These are phyloP conservation scores for Agrotis clavis DNA, from an alignment of 2,888 invertebrate genomes.

Conservation along the genomic window DNA sequence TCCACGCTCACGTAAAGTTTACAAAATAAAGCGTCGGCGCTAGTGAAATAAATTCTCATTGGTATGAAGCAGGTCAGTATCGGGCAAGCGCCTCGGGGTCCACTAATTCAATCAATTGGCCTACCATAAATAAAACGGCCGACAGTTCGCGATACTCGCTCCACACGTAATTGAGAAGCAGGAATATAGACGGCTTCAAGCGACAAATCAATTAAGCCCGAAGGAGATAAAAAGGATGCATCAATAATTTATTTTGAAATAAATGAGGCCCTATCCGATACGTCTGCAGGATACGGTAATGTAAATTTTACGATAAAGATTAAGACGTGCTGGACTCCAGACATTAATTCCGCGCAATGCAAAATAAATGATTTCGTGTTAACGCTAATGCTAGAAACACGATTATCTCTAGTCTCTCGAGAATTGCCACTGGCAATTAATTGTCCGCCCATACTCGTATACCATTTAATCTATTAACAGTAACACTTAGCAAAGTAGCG, in stretches of 20 bases:
- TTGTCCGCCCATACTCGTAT: slow-evolving; percentile 42
- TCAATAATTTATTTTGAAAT: slow-evolving; percentile 82
- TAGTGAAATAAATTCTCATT: slow-evolving; percentile 83
- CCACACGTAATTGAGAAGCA: slow-evolving; percentile 88
- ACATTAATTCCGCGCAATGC: slow-evolving; percentile 55
- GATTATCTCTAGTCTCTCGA: slow-evolving; percentile 45
- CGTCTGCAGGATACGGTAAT: slow-evolving; percentile 73
- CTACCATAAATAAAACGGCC: slow-evolving; percentile 87
- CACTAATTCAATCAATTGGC: slow-evolving; percentile 90
- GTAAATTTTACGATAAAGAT: slow-evolving; percentile 71
- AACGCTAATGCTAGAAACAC: slow-evolving; percentile 51
- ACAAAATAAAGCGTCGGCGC: slow-evolving; percentile 75
- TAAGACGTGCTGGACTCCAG: slow-evolving; percentile 57
- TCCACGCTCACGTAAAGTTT: slow-evolving; percentile 68
- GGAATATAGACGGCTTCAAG: slow-evolving; percentile 82
- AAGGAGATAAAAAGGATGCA: slow-evolving; percentile 87
- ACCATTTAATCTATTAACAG: slow-evolving; percentile 54
- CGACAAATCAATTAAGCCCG: slow-evolving; percentile 89
- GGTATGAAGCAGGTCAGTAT: slow-evolving; percentile 80
- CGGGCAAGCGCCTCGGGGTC: slow-evolving; percentile 85
- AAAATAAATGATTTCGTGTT: slow-evolving; percentile 57
- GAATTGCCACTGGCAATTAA: slow-evolving; percentile 51
- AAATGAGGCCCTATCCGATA: slow-evolving; percentile 72
- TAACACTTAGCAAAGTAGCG: slow-evolving; percentile 45
- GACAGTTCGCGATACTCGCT: slow-evolving; percentile 85